Conservation (phyloP, 1,140 invertebrate genomes). For the Zaprionus tsacasi region DNA sequence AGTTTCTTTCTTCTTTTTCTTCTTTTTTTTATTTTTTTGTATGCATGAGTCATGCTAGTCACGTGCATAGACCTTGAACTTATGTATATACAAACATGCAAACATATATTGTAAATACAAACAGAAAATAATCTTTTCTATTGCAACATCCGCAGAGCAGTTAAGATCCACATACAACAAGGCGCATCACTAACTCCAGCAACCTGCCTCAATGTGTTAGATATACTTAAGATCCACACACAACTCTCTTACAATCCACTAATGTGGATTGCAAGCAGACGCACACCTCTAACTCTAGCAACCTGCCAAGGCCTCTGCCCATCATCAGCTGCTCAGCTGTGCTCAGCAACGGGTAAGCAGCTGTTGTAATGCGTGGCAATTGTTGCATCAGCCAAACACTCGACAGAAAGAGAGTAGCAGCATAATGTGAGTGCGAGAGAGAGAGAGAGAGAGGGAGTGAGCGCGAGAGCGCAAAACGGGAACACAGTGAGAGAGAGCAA, state of each 20-base stretch:
- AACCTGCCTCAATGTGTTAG: too few species aligned
- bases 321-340: constrained; percentile 43
- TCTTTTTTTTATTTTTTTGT: constrained; percentile 4
- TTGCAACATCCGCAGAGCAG: neutral
- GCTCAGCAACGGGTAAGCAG: constrained; percentile 17
- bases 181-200: too few species aligned
- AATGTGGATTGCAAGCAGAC: neutral
- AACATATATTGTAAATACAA: neutral
- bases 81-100: neutral
- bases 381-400: constrained; percentile 73
- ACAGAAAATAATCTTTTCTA: neutral
- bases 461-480: too few species aligned
- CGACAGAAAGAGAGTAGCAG: constrained; percentile 19
- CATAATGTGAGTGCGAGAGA: constrained; percentile 6
- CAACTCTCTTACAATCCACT: neutral
- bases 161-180: neutral
- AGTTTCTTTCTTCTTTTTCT: neutral
- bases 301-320: constrained; percentile 14
- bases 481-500: constrained; percentile 1
- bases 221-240: neutral
- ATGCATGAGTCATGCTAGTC: constrained; percentile 6
- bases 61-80: neutral
- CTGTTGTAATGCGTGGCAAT: constrained; percentile 62
- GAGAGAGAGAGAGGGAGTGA: constrained; percentile 23
- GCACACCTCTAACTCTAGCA: constrained; percentile 18